Base-by-base conservation (phyloP, 30 jellyfish, hydroid and myxozoan genomes). In the Catostylus mosaicus region DNA sequence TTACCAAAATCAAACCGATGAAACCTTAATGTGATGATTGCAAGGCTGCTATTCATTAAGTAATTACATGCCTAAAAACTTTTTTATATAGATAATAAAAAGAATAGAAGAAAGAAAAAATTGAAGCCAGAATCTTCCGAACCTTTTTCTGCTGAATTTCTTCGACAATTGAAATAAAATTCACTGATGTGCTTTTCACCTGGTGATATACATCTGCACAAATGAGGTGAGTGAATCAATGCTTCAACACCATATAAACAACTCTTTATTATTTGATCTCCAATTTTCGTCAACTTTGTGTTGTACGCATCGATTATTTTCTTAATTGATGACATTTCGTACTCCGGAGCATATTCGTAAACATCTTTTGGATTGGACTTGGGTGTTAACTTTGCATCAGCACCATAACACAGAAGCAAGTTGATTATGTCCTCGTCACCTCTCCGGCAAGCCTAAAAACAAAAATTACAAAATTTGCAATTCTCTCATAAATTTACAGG, bases 361-460 rank as follows among this genome's bases (percentile, higher is more conserved):
- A 75, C 88, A 26, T 77, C 79, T 63, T 63, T 73, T 7, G 83
- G 78, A 24, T 30, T 61, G 18, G 92, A 56, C 43, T 57, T 75
- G 18, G 89, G 92, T 3, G 85, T 79, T 50, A 92, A 80, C 33
- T 82, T 62, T 3, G 81, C 92, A 81, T 92, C 98, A 61, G 96
- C 98, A 5, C 98, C 98, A 59, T 83, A 61, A 31, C 75, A 74
- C 54, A 92, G 75, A 3, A 92, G 56, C 30, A 92, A 36, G 46
- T 79, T 89, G 30, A 85, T 80, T 11, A 86, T 79, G 32, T 86
- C 98, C 48, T 61, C 87, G 45, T 82, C 85, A 9, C 96, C 98
- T 65, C 24, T 50, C 11, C 91, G 90, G 60, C 98, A 92, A 18
- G 98, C 98, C 98, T 92, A 54, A 4, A 23, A 78, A 34, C 54